Evolutionary conservation across 2,113 vertebrate species (phyloP).

Genomic region (Ariopsis seemanni): DNA sequence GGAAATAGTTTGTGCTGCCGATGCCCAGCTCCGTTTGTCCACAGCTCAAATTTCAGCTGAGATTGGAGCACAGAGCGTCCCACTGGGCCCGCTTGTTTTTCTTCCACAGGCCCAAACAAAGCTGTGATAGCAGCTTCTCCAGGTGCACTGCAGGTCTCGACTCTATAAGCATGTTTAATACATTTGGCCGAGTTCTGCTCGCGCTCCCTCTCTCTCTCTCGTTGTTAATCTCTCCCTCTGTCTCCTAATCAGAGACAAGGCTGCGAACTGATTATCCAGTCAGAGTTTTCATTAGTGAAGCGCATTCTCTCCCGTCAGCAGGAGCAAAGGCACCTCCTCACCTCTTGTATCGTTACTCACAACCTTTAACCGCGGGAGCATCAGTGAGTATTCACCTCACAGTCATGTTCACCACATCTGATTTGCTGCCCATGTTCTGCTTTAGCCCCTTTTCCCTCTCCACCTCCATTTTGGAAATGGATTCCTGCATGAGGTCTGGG

Average conservation of each 20-base stretch:
- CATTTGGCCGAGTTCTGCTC: slow-evolving; percentile 38
- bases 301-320: slow-evolving; percentile 38
- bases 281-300: slow-evolving; percentile 50
- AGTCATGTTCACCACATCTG: slow-evolving; percentile 5
- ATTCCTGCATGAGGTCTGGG: slow-evolving; percentile 16
- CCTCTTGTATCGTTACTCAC: slow-evolving; percentile 5
- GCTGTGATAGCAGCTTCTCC: slow-evolving; percentile 46
- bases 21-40: slow-evolving; percentile 44
- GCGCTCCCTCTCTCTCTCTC: slow-evolving; percentile 18
- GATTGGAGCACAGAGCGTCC: slow-evolving; percentile 42
- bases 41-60: slow-evolving; percentile 46
- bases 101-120: slow-evolving; percentile 44
- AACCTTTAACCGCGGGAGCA: background rate
- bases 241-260: slow-evolving; percentile 28
- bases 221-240: slow-evolving; percentile 2
- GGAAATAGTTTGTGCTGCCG: slow-evolving; percentile 36
- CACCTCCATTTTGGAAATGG: slow-evolving; percentile 28
- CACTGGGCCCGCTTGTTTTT: slow-evolving; percentile 45
- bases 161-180: slow-evolving; percentile 53
- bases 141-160: slow-evolving; percentile 48
- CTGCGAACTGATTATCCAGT: slow-evolving; percentile 49
- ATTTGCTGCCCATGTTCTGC: background rate
- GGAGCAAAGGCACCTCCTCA: slow-evolving; percentile 1
- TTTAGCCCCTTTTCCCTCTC: background rate
- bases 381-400: slow-evolving; percentile 7